Base-by-base conservation (phyloP, 2,888 invertebrate species). In the Nesidiocoris tenuis region DNA sequence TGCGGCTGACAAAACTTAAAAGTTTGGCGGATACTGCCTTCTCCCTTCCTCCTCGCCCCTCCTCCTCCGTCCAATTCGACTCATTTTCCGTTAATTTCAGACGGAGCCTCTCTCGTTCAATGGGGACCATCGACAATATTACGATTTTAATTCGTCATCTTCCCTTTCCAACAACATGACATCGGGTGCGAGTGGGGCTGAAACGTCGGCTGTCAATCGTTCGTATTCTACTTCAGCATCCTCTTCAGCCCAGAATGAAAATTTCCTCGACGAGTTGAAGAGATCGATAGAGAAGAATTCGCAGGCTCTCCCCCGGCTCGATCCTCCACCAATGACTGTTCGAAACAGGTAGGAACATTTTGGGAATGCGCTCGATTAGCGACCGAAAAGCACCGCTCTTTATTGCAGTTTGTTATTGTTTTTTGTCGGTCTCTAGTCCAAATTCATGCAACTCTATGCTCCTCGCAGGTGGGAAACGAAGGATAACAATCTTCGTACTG, bases 401-500 rank as follows among this genome's bases (percentile, higher is more conserved):
- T n/a, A n/a, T n/a, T n/a, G n/a, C n/a, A n/a, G n/a, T n/a, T n/a
- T n/a, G n/a, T n/a, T n/a, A n/a, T n/a, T n/a, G n/a, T n/a, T n/a
- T n/a, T n/a, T n/a, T n/a, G n/a, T n/a, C n/a, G n/a, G n/a, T n/a
- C n/a, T n/a, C n/a, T n/a, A n/a, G n/a, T n/a, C n/a, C n/a, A n/a
- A n/a, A n/a, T n/a, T n/a, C n/a, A n/a, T n/a, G n/a, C n/a, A n/a
- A n/a, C n/a, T n/a, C n/a, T n/a, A n/a, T n/a, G n/a, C n/a, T n/a
- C n/a, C n/a, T n/a, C n/a, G n/a, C 56, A 71, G 74, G 25, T 77
- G 77, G 77, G 77, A 77, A 22, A 66, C 61, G 5, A 77, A 77
- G 23, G 74, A 77, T 24, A 77, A 19, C 18, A 77, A 56, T 18
- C 61, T 56, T 56, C 74, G 74, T n/a, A 55, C 67, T 3, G 68